Base-by-base conservation (phyloP, 2,888 invertebrate genomes). In the Campopleginae sp. region DNA sequence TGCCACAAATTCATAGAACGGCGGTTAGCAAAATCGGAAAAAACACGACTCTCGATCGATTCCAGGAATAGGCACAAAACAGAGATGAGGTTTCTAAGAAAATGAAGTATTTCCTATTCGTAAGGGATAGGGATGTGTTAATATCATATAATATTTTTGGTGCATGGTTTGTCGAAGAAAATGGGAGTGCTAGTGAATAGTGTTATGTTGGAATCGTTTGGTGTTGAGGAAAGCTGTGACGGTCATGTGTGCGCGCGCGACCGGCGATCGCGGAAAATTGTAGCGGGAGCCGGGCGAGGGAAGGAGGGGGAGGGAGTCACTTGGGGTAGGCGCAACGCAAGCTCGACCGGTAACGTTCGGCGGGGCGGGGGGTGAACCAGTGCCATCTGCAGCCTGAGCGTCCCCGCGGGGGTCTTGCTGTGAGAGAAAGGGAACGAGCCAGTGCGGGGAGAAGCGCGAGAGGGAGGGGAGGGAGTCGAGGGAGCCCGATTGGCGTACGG, bases 381-480 rank as follows among this genome's bases (percentile, higher is more conserved):
- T 85, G 85, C 82, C 82, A 82, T 82, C 85, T 85, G 85, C 82
- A 82, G 82, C 82, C 66, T 61, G 82, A 75, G 66, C 75, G 75
- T 78, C 68, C 70, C 71, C 72, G 58, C 66, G 78, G 72, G 63
- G 31, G 51, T 12, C 68, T 14, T 54, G 17, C 54, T 10, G 58
- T 17, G 77, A 51, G 66, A 23, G 42, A 27, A 51, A 17, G 12
- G 51, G 51, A 51, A 10, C 19, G 51, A 66, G 51, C 8, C 33
- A 46, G 42, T 17, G 42, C 17, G 8, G n/a, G 42, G 38, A 12
- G 31, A 27, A 31, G 58, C 14, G 38, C 2, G 61, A 12, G 44
- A 31, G n/a, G 2, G 42, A 4, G 61, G 10, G 63, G 19, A 58
- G 8, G 58, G 38, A 58, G 58, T 3, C 42, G 46, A 46, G 75